These are phyloP conservation scores for Phalacrocorax carbo DNA, from an alignment of 2,113 vertebrate genomes.

Conservation along the genomic window DNA sequence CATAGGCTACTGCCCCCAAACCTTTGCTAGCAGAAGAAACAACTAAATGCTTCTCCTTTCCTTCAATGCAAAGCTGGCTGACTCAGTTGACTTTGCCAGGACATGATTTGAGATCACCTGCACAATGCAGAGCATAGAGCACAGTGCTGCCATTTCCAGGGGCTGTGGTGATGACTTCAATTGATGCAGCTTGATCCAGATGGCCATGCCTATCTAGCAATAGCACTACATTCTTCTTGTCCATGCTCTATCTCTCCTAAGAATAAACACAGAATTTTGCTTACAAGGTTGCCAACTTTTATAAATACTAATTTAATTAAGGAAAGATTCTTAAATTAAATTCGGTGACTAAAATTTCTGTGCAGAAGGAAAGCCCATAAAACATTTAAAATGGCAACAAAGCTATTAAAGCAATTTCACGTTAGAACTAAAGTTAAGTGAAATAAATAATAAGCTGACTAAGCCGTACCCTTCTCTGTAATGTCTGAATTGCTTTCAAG, in stretches of 20 bases:
- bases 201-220: background rate
- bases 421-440: background rate
- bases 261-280: background rate
- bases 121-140: background rate
- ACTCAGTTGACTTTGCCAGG: background rate
- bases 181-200: background rate
- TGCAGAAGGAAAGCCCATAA: background rate
- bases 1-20: background rate
- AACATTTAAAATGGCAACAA: background rate
- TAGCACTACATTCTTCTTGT: background rate
- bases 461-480: background rate
- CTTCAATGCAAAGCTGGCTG: background rate
- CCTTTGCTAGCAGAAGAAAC: background rate
- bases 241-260: background rate
- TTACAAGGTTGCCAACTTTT: background rate
- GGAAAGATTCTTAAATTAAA: background rate
- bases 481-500: slow-evolving; percentile 3
- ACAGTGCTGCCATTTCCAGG: background rate
- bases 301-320: background rate
- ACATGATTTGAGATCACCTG: background rate
- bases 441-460: slow-evolving; percentile 14
- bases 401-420: background rate
- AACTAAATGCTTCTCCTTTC: background rate
- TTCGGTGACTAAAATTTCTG: background rate
- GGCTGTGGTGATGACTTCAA: background rate